Evolutionary conservation across 2,797 vertebrate species (phyloP), one percentile per base, ranked within the genome.

Genomic region (Eidolon dupreanum): DNA sequence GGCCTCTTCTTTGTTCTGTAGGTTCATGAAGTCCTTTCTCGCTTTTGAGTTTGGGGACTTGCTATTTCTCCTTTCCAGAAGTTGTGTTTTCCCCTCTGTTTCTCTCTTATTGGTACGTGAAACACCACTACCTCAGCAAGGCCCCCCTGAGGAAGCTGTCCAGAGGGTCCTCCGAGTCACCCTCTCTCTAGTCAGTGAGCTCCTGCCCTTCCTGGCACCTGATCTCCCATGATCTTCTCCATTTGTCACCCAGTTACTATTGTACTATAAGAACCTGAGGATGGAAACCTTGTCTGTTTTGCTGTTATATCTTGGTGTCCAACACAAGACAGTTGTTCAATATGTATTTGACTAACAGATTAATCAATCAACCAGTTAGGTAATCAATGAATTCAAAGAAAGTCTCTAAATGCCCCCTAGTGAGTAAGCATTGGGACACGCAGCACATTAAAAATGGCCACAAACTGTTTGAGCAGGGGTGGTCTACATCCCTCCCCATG

Each of bases 201-300:
- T 59, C 46, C 0, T 0, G 46, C 13, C 31, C 31, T 8, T 9
- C 31, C 51, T 24, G 4, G 22, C 8, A 17, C 43, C 22, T 9
- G 36, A 6, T 2, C 7, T 11, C 36, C 36, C 22, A 26, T 26
- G 1, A 38, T 19, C 51, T 55, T 17, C 73, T 10, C 73, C 36
- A 2, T 28, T 36, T 33, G 22, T 53, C 16, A 11, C 28, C 77
- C 28, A n/a, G n/a, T n/a, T 4, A 22, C 11, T 8, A n/a, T 3
- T 38, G 10, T 12, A 10, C 31, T 15, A 0, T 33, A 90, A 84
- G 43, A 19, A 13, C 36, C 59, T 22, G 11, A 31, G 13, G 10
- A 49, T 83, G 31, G 49, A 73, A 89, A 59, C 22, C 24, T 13
- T 6, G 4, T 70, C 49, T 57, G 43, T 24, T 65, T 49, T 68